Percentiles rank a stretch among this genome's conserved stretches.
phyloP scores from a whole-genome alignment of 2,888 invertebrate genomes.

The Maniola hyperantus region DNA sequence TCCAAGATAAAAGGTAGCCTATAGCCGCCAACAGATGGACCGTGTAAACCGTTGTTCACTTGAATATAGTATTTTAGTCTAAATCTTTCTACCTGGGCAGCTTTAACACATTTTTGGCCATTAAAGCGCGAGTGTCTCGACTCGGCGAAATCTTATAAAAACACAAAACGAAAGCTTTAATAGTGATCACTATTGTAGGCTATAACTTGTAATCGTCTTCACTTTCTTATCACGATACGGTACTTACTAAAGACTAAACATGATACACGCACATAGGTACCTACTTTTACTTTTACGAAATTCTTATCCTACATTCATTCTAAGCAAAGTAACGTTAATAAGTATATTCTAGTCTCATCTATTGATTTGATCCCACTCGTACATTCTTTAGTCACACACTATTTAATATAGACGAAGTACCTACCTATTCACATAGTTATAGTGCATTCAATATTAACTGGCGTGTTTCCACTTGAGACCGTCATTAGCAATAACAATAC shows the following conservation, averaged over 20 bases:
- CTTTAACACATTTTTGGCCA: not conserved
- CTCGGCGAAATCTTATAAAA: not conserved
- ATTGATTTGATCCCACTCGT: not conserved
- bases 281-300: conserved; percentile 18
- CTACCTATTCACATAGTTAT: too few relatives aligned
- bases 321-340: not conserved
- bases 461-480: too few relatives aligned
- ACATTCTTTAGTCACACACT: not conserved
- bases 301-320: conserved; percentile 1
- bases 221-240: conserved; percentile 4
- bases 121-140: not conserved
- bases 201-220: not conserved
- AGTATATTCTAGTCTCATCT: not conserved
- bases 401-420: too few relatives aligned
- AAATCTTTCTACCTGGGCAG: not conserved
- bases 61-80: too few relatives aligned
- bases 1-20: too few relatives aligned
- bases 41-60: too few relatives aligned
- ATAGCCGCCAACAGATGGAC: too few relatives aligned
- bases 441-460: too few relatives aligned
- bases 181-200: not conserved
- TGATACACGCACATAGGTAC: not conserved
- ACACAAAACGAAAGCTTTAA: not conserved
- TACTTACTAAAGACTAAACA: not conserved
- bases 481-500: too few relatives aligned